Evolutionary conservation across 2,888 invertebrate genomes (phyloP), one percentile per base, ranked within the genome.

Genomic region (Hypercompe scribonia): DNA sequence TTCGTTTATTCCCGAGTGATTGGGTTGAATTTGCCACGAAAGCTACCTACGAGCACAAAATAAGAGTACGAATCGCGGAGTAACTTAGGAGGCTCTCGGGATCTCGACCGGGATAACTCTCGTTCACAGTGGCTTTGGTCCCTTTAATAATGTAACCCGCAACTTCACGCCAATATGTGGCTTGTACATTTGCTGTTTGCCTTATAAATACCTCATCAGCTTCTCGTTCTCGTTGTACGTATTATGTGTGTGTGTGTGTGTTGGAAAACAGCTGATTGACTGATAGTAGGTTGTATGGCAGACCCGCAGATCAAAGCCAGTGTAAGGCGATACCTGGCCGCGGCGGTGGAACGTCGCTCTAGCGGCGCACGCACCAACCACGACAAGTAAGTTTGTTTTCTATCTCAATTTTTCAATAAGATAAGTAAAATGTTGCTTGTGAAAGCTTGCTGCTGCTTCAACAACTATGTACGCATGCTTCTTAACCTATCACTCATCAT

Each of bases 251-350:
- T 77, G 72, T 79, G 75, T 83, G 78, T 81, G 79, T 74, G 78
- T 79, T 75, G 73, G 72, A 80, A 83, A 79, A 77, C 76, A 77
- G 73, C 79, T 81, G 79, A 79, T 81, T 77, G 74, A 73, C 78
- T 81, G 79, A 80, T 81, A 78, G 75, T 80, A 79, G 72, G 87
- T 81, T 79, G 80, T 85, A 84, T 92, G 95, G 71, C 94, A 98
- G 99, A 99, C 97, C 98, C 98, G 84, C 97, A 97, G 92, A 97
- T 98, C 91, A 98, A 98, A 94, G 98, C 98, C 80, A 97, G 97
- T 87, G 97, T 98, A 86, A 96, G 97, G 89, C 97, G 97, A 85
- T 97, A 97, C 91, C 93, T 98, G 84, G 96, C 97, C 71, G 96
- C 97, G 82, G 96, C 96, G 75, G 88, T 92, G 76, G 95, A 95